phyloP scores from a whole-genome alignment of 2,888 invertebrate genomes.

The Miltochrista miniata region DNA sequence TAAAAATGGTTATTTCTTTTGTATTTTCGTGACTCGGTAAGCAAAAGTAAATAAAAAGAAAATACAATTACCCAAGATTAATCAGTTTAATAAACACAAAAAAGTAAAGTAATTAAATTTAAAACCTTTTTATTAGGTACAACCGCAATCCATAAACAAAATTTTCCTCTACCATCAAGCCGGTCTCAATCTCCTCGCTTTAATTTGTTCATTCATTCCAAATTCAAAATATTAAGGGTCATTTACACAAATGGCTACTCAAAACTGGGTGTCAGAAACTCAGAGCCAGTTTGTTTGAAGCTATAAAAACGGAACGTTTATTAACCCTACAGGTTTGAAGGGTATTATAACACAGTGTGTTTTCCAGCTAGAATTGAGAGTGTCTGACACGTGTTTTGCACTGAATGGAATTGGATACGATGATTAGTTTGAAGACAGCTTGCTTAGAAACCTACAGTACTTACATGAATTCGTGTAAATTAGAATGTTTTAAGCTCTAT shows the following conservation, averaged over 20 bases:
- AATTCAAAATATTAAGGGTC: constrained; percentile 59
- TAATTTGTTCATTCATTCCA: constrained; percentile 51
- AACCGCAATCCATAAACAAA: constrained; percentile 43
- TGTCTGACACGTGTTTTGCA: constrained; percentile 13
- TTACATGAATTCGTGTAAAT: no score
- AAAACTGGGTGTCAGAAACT: constrained; percentile 50
- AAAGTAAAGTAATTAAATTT: constrained; percentile 6
- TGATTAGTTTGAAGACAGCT: no score
- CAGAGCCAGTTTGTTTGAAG: constrained; percentile 50
- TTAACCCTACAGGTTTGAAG: constrained; percentile 44
- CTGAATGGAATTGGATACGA: background rate
- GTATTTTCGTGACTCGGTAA: no score
- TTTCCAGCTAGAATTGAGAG: constrained; percentile 35
- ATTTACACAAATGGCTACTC: constrained; percentile 63
- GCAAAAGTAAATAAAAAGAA: no score
- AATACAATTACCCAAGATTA: no score
- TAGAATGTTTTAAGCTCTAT: no score
- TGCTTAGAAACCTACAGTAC: no score
- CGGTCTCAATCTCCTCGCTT: constrained; percentile 58
- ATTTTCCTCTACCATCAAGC: constrained; percentile 38
- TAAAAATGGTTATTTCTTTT: no score
- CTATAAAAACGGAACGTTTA: constrained; percentile 57
- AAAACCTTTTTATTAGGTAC: no score
- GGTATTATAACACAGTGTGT: constrained; percentile 19
- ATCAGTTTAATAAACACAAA: constrained; percentile 29